Base-by-base conservation (phyloP, 1,140 invertebrate genomes). In the Camponotus pennsylvanicus region DNA sequence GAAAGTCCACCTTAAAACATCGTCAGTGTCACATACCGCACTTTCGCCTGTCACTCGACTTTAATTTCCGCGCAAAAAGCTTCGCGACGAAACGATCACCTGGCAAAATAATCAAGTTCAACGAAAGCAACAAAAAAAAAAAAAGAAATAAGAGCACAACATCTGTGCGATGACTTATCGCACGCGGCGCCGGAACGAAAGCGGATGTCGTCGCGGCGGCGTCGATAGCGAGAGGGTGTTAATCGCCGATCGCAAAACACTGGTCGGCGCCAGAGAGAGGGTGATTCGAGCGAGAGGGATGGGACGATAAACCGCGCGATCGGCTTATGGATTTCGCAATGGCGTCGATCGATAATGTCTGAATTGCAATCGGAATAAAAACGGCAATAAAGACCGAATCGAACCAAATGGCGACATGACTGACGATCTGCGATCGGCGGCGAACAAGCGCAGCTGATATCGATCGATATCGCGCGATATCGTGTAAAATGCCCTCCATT, bases 301-400 rank as follows among this genome's bases (percentile, higher is more conserved):
- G 80, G 21, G n/a, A 42, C 84, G 78, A 86, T 86, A 86, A 83
- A 89, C 78, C 40, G 52, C 73, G 34, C 57, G 49, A 40, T 59
- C 49, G 40, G 84, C 70, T 86, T 83, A 89, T 78, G 88, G 88
- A 89, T 89, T 84, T 89, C 61, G 59, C 34, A 42, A 40, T 45
- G 75, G 61, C 70, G 40, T 40, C 37, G 57, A 55, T 57, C 67
- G 77, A 83, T 89, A 86, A 83, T 88, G 55, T 79, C 67, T 27
- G 88, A 71, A 86, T 89, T 83, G 70, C 45, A 55, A 32, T 45
- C 8, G 21, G 61, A 79, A 76, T 79, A 84, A 89, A 85, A 89
- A 80, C 63, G 57, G n/a, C 37, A 52, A 87, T 87, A 75, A 86
- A 89, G 79, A 52, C 32, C 55, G 57, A 57, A 45, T 15, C 49